These are phyloP conservation scores for Neoitamus cyanurus DNA, from an alignment of 2,888 invertebrate genomes.

Conservation along the genomic window DNA sequence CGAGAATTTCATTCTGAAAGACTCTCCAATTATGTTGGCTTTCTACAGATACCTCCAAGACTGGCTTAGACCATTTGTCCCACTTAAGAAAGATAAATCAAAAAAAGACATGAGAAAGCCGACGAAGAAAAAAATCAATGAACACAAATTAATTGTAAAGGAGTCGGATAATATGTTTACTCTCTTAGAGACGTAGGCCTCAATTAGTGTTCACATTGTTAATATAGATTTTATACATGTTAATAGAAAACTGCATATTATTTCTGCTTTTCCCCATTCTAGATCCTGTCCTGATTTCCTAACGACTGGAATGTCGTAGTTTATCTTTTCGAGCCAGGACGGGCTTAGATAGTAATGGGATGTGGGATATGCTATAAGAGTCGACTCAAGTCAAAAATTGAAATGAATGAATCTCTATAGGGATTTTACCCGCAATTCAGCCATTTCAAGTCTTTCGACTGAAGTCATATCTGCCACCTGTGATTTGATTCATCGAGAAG, in stretches of 20 bases:
- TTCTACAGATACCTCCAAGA: constrained; percentile 60
- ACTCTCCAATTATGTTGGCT: constrained; percentile 62
- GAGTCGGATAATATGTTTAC: constrained; percentile 52
- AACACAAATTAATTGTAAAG: constrained; percentile 55
- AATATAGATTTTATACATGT: constrained; percentile 62
- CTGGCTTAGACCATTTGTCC: constrained; percentile 61
- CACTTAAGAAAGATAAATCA: constrained; percentile 56
- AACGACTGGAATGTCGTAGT: too few relatives aligned
- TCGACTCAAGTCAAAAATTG: too few relatives aligned
- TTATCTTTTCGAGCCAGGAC: too few relatives aligned
- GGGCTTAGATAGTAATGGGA: too few relatives aligned
- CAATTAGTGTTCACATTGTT: neutral
- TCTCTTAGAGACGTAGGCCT: neutral
- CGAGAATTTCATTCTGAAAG: constrained; percentile 66
- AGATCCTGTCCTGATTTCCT: too few relatives aligned
- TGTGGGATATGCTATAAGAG: too few relatives aligned
- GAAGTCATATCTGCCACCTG: too few relatives aligned
- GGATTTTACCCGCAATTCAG: too few relatives aligned
- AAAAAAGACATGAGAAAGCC: constrained; percentile 58
- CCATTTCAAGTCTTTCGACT: too few relatives aligned
- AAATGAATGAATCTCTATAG: too few relatives aligned
- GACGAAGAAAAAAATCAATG: constrained; percentile 59
- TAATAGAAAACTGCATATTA: constrained; percentile 56
- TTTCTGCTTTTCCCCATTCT: neutral
- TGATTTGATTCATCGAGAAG: too few relatives aligned